Evolutionary conservation across 2,797 vertebrate genomes (phyloP).

Genomic region (Enteromius fasciolatus): DNA sequence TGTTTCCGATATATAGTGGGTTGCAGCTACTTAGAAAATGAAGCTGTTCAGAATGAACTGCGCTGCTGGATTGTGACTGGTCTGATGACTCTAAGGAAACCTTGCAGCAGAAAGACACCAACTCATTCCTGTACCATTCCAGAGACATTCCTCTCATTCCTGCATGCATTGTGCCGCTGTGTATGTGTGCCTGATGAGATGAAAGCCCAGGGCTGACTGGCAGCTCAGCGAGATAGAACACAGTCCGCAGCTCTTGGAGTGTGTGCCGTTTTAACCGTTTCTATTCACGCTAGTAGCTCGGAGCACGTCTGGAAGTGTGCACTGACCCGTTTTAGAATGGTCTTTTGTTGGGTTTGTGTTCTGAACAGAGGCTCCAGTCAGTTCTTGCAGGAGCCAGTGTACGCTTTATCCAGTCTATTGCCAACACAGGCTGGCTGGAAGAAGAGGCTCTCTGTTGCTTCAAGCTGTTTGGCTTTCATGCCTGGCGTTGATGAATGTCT

Average conservation of each 20-base stretch:
- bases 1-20: neutral
- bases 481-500: slow-evolving; percentile 30
- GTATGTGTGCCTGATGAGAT: slow-evolving; percentile 35
- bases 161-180: slow-evolving; percentile 28
- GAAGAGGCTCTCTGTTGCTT: slow-evolving; percentile 19
- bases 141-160: slow-evolving; percentile 46
- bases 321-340: slow-evolving; percentile 27
- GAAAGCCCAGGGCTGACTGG: slow-evolving; percentile 36
- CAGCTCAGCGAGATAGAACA: slow-evolving; percentile 25
- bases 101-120: slow-evolving; percentile 22
- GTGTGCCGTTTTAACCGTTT: slow-evolving; percentile 37
- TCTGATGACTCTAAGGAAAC: neutral
- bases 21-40: neutral
- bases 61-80: neutral
- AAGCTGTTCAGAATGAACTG: slow-evolving; percentile 8
- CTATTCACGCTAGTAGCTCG: slow-evolving; percentile 21
- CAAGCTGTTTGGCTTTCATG: slow-evolving; percentile 5
- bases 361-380: slow-evolving; percentile 29
- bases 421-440: slow-evolving; percentile 19
- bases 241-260: slow-evolving; percentile 6
- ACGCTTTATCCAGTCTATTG: slow-evolving; percentile 36
- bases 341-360: slow-evolving; percentile 32
- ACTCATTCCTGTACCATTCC: slow-evolving; percentile 34
- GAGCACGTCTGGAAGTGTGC: slow-evolving; percentile 25
- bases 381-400: slow-evolving; percentile 36